Evolutionary conservation across 2,797 vertebrate genomes (phyloP).

Genomic region (Scolopax rusticola): DNA sequence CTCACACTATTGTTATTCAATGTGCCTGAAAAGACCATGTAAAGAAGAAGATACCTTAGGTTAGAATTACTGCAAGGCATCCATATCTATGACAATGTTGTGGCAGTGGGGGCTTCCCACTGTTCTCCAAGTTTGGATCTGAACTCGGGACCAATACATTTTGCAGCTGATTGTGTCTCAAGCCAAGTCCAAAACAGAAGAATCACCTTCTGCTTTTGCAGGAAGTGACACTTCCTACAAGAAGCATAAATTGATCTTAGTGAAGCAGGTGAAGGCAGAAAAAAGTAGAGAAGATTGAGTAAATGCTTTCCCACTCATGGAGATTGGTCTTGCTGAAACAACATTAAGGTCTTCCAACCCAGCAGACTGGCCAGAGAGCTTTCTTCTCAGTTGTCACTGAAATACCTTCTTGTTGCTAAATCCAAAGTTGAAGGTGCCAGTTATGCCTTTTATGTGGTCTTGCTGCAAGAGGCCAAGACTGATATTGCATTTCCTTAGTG

Average conservation of each 20-base stretch:
- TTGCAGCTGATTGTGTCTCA: neutral
- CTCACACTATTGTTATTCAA: neutral
- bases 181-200: neutral
- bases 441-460: neutral
- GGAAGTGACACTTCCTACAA: neutral
- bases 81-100: neutral
- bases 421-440: neutral
- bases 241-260: neutral
- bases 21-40: neutral
- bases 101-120: neutral
- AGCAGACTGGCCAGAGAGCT: neutral
- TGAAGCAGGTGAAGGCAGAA: neutral
- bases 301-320: neutral
- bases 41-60: neutral
- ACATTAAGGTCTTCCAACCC: neutral
- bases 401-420: neutral
- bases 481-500: neutral
- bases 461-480: neutral
- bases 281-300: neutral
- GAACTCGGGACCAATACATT: neutral
- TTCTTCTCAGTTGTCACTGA: neutral
- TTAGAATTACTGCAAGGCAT: neutral
- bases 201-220: neutral
- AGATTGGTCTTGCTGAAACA: neutral
- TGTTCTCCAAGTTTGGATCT: neutral